Evolutionary conservation across 1,140 invertebrate species (phyloP), one percentile per base, ranked within the genome.

Genomic region (Lucilia cuprina): DNA sequence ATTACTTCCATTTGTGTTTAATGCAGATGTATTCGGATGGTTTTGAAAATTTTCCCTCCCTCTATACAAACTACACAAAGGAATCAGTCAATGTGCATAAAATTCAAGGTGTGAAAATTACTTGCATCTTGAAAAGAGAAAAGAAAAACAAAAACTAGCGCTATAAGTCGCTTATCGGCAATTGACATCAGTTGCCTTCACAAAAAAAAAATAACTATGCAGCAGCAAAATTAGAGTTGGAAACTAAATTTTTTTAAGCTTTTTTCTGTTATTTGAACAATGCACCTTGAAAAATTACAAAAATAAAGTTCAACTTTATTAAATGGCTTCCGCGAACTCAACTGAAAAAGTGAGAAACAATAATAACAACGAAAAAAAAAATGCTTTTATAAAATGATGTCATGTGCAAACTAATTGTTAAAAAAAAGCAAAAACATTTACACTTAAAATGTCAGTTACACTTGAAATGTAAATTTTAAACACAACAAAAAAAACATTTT

Each of bases 251-350:
- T 19, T 21, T 25, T 70, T 21, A 21, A 70, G n/a, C 21, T 70
- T 19, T 70, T 21, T 70, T 70, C 13, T 70, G n/a, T 21, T 70
- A 70, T 19, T 70, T 21, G 10, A 70, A 70, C 65, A 70, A 70
- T 70, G 65, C 65, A 70, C 65, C 65, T 70, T 70, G 65, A 70
- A 70, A 70, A 70, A 70, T 70, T 70, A 21, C 65, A 19, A 70
- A 2, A 70, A 70, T 19, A 70, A 70, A 70, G 19, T 25, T 70
- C 65, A 70, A 70, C n/a, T 70, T 70, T 70, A 21, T 70, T 70
- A 70, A 70, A 70, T 55, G 65, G n/a, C 65, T 70, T 70, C 65
- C 65, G 65, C 19, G 9, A 70, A 70, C 41, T 41, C 7, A 41
- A 41, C 41, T 41, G 10, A 41, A 41, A 41, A 17, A n/a, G 0